Evolutionary conservation across 2,113 vertebrate genomes (phyloP).

Genomic region (Oncorhynchus kisutch): DNA sequence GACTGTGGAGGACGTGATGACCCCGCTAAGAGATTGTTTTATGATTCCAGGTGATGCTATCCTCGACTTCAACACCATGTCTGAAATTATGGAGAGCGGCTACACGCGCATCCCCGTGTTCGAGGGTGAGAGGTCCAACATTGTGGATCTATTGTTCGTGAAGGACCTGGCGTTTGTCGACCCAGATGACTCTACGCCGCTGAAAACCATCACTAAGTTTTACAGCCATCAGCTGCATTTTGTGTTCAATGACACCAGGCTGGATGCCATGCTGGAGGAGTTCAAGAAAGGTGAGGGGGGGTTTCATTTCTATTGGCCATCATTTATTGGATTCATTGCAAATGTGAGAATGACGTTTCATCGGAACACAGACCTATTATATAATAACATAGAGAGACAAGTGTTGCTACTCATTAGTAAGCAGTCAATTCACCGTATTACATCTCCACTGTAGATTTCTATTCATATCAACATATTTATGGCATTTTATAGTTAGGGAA

Average conservation of each 20-base stretch:
- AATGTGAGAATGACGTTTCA: background rate
- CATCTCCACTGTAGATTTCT: background rate
- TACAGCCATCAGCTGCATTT: constrained; percentile 98
- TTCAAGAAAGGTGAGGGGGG: constrained; percentile 95
- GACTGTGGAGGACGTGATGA: constrained; percentile 98
- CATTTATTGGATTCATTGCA: no score
- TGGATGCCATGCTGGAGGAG: constrained; percentile 98
- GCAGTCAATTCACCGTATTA: background rate
- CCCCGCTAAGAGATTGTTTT: constrained; percentile 93
- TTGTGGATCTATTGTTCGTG: constrained; percentile 95
- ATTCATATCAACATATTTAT: background rate
- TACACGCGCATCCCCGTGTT: constrained; percentile 97
- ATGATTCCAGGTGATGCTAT: constrained; percentile 92
- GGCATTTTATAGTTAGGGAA: background rate
- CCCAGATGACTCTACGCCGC: constrained; percentile 92
- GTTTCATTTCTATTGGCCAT: background rate
- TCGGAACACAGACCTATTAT: background rate
- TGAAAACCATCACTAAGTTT: constrained; percentile 98
- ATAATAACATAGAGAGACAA: background rate
- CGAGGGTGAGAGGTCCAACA: constrained; percentile 94
- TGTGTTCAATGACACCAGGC: constrained; percentile 98
- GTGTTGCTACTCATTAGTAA: background rate
- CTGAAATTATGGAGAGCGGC: constrained; percentile 98
- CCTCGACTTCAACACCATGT: constrained; percentile 97
- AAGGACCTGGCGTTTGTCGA: constrained; percentile 99